Conservation (phyloP, 2,888 invertebrate species). For the Agrilus biguttatus region DNA sequence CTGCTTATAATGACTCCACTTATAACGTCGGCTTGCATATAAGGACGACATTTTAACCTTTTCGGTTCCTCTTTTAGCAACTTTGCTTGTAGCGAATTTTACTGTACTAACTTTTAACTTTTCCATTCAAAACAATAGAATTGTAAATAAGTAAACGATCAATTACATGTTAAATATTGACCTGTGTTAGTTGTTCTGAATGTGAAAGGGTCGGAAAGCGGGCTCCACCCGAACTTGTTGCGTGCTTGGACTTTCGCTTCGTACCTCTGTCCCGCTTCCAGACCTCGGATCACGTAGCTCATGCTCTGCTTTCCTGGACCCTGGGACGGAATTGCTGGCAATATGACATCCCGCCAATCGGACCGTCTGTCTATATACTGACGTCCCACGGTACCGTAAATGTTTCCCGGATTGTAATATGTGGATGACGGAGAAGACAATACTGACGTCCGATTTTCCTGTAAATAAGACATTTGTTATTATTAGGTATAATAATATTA, state of each 20-base stretch:
- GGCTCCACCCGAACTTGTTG: constrained; percentile 54
- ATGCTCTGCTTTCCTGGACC: constrained; percentile 42
- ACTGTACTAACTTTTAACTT: too few relatives aligned
- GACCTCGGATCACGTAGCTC: constrained; percentile 49
- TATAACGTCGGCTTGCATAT: too few relatives aligned
- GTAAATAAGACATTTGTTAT: constrained; percentile 4
- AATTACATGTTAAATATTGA: constrained; percentile 23
- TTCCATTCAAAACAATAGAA: too few relatives aligned
- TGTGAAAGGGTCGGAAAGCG: constrained; percentile 44
- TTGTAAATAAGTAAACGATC: not conserved
- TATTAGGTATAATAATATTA: not conserved
- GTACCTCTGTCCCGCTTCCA: constrained; percentile 50
- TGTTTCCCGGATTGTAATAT: constrained; percentile 20
- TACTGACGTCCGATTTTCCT: constrained; percentile 23
- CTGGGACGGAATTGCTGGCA: constrained; percentile 35
- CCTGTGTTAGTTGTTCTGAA: constrained; percentile 50
- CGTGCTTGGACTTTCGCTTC: constrained; percentile 52
- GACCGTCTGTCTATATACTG: constrained; percentile 29
- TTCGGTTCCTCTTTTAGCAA: too few relatives aligned
- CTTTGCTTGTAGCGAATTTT: too few relatives aligned
- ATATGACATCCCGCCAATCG: constrained; percentile 43
- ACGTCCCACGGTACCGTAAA: constrained; percentile 16
- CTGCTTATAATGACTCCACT: too few relatives aligned
- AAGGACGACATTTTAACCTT: too few relatives aligned
- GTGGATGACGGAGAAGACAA: constrained; percentile 18